Evolutionary conservation across 2,888 invertebrate genomes (phyloP).

Genomic region (Stenichneumon culpator): DNA sequence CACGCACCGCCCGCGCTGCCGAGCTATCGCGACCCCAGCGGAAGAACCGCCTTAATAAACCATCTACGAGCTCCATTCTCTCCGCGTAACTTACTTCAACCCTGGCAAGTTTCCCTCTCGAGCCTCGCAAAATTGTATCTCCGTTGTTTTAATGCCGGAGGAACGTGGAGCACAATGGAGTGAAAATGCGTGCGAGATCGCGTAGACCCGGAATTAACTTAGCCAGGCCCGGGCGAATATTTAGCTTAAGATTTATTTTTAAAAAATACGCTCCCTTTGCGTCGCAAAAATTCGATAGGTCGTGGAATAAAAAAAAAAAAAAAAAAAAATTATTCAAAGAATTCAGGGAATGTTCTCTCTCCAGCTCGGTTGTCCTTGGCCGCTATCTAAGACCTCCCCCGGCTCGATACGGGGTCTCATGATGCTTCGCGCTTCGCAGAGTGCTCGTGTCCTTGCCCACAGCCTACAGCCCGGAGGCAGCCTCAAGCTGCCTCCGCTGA

Average conservation of each 20-base stretch:
- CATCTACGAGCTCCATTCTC: neutral
- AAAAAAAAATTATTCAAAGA: constrained; percentile 1
- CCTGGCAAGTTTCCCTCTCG: neutral
- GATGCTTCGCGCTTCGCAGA: constrained; percentile 46
- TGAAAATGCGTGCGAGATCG: neutral
- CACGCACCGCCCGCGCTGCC: neutral
- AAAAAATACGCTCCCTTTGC: neutral
- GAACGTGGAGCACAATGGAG: neutral
- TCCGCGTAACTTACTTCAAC: neutral
- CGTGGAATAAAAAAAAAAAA: constrained; percentile 25
- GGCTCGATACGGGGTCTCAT: constrained; percentile 67
- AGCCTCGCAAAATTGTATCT: neutral
- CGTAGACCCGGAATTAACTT: neutral
- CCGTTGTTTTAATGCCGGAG: neutral
- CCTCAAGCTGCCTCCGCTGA: constrained; percentile 17
- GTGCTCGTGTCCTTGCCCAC: constrained; percentile 33
- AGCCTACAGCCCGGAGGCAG: neutral
- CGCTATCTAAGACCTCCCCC: constrained; percentile 68
- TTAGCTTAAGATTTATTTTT: neutral
- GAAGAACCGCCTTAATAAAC: neutral
- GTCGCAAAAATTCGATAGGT: constrained; percentile 28
- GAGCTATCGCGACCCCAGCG: too few species aligned
- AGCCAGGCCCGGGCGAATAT: neutral
- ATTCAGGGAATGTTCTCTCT: constrained; percentile 58
- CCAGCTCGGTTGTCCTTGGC: constrained; percentile 68